Conservation (phyloP, 2,113 vertebrate species). For the Lamprologus tigripictilis region DNA sequence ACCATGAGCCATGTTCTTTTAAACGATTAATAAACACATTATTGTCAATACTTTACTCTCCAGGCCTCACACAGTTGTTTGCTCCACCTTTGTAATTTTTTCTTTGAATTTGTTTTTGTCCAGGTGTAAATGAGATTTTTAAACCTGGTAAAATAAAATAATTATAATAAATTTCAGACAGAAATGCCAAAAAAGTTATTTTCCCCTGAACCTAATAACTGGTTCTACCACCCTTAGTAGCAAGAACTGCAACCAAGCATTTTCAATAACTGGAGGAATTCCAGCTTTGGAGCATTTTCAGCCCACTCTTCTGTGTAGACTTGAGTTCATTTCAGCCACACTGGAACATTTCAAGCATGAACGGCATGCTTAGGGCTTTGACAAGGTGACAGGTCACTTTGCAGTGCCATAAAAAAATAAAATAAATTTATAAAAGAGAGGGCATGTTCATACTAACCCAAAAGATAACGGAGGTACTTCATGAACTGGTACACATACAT, state of each 20-base stretch:
- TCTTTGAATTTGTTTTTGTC: neutral
- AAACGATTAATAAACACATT: no score
- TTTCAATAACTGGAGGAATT: neutral
- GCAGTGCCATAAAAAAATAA: neutral
- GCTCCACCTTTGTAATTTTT: neutral
- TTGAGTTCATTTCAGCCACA: neutral
- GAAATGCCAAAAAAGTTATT: neutral
- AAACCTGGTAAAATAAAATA: neutral
- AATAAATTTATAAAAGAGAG: neutral
- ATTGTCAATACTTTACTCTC: neutral
- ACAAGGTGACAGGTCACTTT: neutral
- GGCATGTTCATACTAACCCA: neutral
- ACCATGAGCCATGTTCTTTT: neutral
- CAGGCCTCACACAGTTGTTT: neutral
- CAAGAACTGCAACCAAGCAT: neutral
- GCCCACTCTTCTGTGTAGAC: neutral
- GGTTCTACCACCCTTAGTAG: neutral
- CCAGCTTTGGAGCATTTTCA: neutral
- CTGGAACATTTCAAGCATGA: accelerated
- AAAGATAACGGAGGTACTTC: neutral
- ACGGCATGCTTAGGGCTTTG: neutral
- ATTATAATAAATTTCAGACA: neutral
- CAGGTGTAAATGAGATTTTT: neutral
- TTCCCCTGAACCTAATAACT: accelerated
- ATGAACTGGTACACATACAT: accelerated